phyloP scores from a whole-genome alignment of 2,797 vertebrate genomes.

The Poliocrania exsul region DNA sequence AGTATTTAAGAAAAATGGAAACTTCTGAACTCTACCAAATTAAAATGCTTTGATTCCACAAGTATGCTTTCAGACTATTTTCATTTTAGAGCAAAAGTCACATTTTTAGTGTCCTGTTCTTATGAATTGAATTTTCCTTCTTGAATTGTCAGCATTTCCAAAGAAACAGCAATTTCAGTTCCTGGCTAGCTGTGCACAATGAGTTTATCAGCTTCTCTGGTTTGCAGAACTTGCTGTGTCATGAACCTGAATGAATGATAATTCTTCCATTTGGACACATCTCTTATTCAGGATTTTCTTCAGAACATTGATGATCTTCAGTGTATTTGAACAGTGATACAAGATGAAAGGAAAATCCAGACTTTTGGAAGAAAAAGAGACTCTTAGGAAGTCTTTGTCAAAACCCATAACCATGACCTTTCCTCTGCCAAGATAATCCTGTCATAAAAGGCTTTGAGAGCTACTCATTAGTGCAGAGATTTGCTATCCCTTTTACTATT shows the following conservation, averaged over 20 bases:
- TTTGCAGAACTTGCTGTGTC: conserved; percentile 27
- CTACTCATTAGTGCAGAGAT: background rate
- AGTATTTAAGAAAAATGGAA: background rate
- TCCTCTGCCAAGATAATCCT: conserved; percentile 2
- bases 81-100: background rate
- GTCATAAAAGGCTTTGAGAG: background rate
- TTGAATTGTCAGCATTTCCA: conserved; percentile 10
- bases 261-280: background rate
- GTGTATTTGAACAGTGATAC: background rate
- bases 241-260: background rate
- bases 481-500: background rate
- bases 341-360: background rate
- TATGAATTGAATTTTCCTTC: background rate
- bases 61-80: background rate
- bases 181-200: background rate
- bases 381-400: background rate
- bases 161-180: background rate
- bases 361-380: background rate
- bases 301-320: background rate
- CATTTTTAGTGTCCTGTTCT: background rate
- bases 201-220: background rate
- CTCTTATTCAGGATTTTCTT: background rate
- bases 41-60: background rate
- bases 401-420: conserved; percentile 12
- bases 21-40: background rate